Percentiles rank a stretch among this genome's conserved stretches.
These are phyloP conservation scores for Zosterops lateralis DNA, from an alignment of 2,113 vertebrate genomes.

Conservation along the genomic window DNA sequence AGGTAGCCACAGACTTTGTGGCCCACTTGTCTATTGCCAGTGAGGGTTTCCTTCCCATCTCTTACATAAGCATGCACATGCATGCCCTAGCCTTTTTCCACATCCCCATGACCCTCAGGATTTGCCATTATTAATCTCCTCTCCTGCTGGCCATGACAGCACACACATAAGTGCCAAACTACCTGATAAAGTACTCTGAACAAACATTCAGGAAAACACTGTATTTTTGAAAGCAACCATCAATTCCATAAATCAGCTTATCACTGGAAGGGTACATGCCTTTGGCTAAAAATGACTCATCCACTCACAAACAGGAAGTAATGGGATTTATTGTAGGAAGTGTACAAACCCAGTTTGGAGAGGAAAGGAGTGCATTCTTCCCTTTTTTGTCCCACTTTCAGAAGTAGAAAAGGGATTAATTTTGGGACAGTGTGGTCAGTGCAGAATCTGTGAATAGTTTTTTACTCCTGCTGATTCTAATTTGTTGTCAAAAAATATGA, in stretches of 20 bases:
- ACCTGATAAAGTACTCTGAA: neutral
- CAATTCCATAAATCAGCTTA: neutral
- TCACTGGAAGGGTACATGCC: neutral
- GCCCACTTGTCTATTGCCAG: neutral
- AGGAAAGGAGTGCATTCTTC: neutral
- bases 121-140: neutral
- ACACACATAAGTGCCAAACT: neutral
- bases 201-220: neutral
- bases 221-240: neutral
- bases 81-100: neutral
- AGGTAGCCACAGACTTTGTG: neutral
- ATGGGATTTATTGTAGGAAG: neutral
- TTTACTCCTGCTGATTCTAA: neutral
- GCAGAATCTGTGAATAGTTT: neutral
- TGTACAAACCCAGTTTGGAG: neutral
- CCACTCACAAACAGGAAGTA: neutral
- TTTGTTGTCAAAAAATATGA: neutral
- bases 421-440: neutral
- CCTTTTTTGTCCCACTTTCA: neutral
- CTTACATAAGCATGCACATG: rapidly evolving
- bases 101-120: neutral
- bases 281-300: neutral
- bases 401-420: neutral
- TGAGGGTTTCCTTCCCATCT: neutral
- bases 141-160: neutral